Percentiles rank a stretch among this genome's conserved stretches.
Evolutionary conservation across 2,113 vertebrate species (phyloP).

Genomic region (Pelodiscus sinensis): DNA sequence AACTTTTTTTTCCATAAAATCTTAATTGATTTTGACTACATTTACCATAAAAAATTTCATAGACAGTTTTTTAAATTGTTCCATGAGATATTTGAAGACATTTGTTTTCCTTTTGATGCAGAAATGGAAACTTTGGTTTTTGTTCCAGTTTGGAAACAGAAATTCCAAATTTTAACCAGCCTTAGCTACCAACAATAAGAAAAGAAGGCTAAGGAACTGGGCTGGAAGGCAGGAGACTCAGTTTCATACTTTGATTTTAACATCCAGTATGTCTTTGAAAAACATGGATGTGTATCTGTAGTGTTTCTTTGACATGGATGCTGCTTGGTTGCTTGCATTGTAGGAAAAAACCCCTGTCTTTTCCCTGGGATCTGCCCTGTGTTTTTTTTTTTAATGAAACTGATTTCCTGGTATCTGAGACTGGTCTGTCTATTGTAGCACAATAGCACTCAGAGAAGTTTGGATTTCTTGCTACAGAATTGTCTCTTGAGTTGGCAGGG

Average conservation of each 20-base stretch:
- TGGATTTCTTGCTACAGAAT: not conserved
- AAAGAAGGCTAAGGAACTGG: not conserved
- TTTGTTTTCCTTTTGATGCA: not conserved
- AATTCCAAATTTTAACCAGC: not conserved
- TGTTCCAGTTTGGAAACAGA: not conserved
- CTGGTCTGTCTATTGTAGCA: not conserved
- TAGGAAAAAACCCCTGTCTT: not conserved
- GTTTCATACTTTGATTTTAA: not conserved
- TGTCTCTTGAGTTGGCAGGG: not conserved
- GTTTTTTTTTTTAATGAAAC: not conserved
- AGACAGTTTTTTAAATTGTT: not conserved
- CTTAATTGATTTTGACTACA: not conserved
- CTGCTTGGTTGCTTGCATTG: not conserved
- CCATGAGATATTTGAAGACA: not conserved
- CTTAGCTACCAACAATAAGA: not conserved
- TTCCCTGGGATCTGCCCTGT: not conserved
- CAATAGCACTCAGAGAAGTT: fast-evolving
- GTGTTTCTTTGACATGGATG: not conserved
- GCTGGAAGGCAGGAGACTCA: fast-evolving
- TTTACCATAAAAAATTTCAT: not conserved
- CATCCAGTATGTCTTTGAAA: not conserved
- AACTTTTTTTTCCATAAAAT: not conserved
- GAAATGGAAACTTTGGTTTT: not conserved
- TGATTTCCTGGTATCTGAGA: not conserved
- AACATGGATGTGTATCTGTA: not conserved